Conservation (phyloP, 2,888 invertebrate species). For the Onthophagus sagittarius region DNA sequence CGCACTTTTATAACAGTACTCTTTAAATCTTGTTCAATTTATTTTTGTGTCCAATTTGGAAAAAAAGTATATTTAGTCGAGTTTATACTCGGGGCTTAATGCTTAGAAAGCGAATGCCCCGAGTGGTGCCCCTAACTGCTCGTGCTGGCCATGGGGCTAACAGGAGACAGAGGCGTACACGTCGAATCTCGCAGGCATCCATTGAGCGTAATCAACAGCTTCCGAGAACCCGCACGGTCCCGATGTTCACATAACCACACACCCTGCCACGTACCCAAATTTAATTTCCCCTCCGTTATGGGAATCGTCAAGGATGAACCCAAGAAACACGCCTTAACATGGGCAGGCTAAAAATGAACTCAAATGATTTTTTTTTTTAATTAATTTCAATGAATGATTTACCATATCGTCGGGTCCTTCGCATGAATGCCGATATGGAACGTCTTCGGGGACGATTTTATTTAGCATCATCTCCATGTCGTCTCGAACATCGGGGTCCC, state of each 20-base stretch:
- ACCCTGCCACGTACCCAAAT: conserved; percentile 96
- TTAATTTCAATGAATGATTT: conserved; percentile 39
- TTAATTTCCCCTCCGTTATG: conserved; percentile 92
- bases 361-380: not conserved
- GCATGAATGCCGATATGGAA: conserved; percentile 93
- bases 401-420: conserved; percentile 99
- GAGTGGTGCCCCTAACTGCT: conserved; percentile 82
- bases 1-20: conserved; percentile 10
- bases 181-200: conserved; percentile 85
- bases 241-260: conserved; percentile 98
- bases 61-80: conserved; percentile 24
- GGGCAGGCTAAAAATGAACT: conserved; percentile 74
- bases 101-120: conserved; percentile 50
- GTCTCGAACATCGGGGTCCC: conserved; percentile 96
- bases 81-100: conserved; percentile 46
- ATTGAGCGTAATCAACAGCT: conserved; percentile 78
- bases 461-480: conserved; percentile 99
- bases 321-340: conserved; percentile 94
- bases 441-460: conserved; percentile 96
- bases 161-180: conserved; percentile 82
- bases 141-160: conserved; percentile 81
- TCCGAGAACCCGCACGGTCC: conserved; percentile 91
- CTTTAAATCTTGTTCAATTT: conserved; percentile 1
- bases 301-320: conserved; percentile 94
- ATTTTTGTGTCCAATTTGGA: conserved; percentile 24